Base-by-base conservation (phyloP, 2,888 invertebrate species). In the Ptychoptera albimana region DNA sequence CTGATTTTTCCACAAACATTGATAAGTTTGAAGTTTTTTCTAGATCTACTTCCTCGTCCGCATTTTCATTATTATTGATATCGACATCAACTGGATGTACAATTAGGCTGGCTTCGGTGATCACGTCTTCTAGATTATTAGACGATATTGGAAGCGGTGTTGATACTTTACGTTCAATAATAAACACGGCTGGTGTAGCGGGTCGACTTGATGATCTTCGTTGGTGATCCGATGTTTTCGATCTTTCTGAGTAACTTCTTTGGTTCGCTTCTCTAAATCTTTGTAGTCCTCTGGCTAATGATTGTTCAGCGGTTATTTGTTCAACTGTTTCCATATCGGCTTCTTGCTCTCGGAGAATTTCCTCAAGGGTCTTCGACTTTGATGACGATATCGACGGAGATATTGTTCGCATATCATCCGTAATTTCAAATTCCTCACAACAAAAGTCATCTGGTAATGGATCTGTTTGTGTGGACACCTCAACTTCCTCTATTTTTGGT, bases 381-480 rank as follows among this genome's bases (percentile, higher is more conserved):
- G 61, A 55, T 1, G 64, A 64, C 35, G 61, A 63, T 12, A 65
- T 63, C 13, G 62, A 50, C 1, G 64, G 64, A 34, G 61, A 63
- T 12, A 65, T 63, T 14, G 62, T 50, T 40, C 59, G 58, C 61
- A 63, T 63, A 37, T 65, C 63, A 30, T 60, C 61, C 3, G 64
- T 64, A 39, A 63, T 63, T 50, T 64, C 63, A 38, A 66, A 62
- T 32, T 67, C 66, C 55, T 81, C 80, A 56, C 76, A 77, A 50
- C 75, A 73, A 46, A 81, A 75, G 53, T 84, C 85, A 53, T 85
- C 84, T 0, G 84, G 83, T 37, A 87, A 60, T 1, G 86, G 85
- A 63, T 88, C 87, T 1, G 87, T 88, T 65, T 88, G 87, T 1
- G 84, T 85, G 1, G 83, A 85, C 6, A 82, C 79, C 56, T 82